These are phyloP conservation scores for Melanerpes formicivorus DNA, from an alignment of 2,113 vertebrate species.

Conservation along the genomic window DNA sequence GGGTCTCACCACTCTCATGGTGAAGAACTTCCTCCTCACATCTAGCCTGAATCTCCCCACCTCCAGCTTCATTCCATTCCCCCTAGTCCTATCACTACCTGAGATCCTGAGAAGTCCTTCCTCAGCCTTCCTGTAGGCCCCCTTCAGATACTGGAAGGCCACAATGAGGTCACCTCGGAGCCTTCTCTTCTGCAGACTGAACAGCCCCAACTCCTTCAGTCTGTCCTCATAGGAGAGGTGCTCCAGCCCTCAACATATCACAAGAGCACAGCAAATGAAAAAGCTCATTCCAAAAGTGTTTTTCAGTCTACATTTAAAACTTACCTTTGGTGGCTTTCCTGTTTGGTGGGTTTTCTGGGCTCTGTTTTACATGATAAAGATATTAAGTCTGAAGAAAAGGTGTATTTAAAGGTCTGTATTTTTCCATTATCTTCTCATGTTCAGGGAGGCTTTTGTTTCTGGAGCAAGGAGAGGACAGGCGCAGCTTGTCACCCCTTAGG, in stretches of 20 bases:
- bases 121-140: too few relatives aligned
- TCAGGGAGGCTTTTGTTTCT: not conserved
- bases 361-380: constrained; percentile 37
- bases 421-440: constrained; percentile 16
- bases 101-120: too few relatives aligned
- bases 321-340: not conserved
- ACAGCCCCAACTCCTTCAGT: too few relatives aligned
- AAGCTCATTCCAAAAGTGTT: not conserved
- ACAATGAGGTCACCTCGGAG: too few relatives aligned
- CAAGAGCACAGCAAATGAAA: not conserved
- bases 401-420: not conserved
- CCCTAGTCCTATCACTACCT: too few relatives aligned
- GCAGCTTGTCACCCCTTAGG: not conserved
- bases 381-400: not conserved
- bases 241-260: not conserved
- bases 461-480: not conserved
- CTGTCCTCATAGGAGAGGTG: too few relatives aligned
- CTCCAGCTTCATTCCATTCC: too few relatives aligned
- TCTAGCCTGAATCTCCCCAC: too few relatives aligned
- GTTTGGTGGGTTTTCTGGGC: not conserved
- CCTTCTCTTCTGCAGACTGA: too few relatives aligned
- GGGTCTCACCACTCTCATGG: too few relatives aligned
- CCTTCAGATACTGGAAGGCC: too few relatives aligned
- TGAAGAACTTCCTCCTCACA: too few relatives aligned
- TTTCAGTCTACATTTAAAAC: not conserved